Conservation (phyloP, 1,140 invertebrate species). For the Antheraea pernyi region DNA sequence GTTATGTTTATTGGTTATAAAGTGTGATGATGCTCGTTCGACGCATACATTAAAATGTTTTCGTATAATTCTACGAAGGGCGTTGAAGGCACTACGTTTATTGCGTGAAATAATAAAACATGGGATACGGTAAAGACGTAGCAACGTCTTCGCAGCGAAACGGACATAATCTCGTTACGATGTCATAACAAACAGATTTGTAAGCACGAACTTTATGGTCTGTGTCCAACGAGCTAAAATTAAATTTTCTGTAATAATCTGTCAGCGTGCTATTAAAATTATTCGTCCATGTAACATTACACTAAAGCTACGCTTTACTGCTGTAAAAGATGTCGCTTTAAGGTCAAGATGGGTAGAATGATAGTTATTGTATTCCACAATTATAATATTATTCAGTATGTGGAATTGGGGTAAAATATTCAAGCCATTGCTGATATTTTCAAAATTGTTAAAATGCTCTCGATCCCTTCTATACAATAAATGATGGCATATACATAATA, state of each 20-base stretch:
- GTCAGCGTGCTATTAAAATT: conserved; percentile 73
- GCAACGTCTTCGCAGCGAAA: conserved; percentile 64
- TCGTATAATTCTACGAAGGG: conserved; percentile 51
- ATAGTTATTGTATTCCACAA: background rate
- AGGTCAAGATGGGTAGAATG: background rate
- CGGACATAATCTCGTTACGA: conserved; percentile 77
- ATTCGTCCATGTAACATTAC: conserved; percentile 57
- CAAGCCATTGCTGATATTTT: no score
- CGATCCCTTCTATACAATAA: no score
- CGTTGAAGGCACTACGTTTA: conserved; percentile 48
- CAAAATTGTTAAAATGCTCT: no score
- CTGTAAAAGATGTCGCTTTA: conserved; percentile 38
- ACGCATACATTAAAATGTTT: conserved; percentile 53
- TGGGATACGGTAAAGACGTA: conserved; percentile 66
- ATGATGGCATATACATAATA: no score
- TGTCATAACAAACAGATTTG: conserved; percentile 79
- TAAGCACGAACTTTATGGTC: conserved; percentile 77
- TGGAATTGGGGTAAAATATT: no score
- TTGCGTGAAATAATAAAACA: conserved; percentile 71
- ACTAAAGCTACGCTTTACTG: conserved; percentile 49
- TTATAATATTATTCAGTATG: background rate
- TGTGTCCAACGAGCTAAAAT: conserved; percentile 78
- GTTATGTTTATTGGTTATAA: conserved; percentile 53
- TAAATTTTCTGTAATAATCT: conserved; percentile 79
- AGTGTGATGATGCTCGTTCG: conserved; percentile 45